These are phyloP conservation scores for Pangasianodon hypophthalmus DNA, from an alignment of 2,113 vertebrate genomes.

Conservation along the genomic window DNA sequence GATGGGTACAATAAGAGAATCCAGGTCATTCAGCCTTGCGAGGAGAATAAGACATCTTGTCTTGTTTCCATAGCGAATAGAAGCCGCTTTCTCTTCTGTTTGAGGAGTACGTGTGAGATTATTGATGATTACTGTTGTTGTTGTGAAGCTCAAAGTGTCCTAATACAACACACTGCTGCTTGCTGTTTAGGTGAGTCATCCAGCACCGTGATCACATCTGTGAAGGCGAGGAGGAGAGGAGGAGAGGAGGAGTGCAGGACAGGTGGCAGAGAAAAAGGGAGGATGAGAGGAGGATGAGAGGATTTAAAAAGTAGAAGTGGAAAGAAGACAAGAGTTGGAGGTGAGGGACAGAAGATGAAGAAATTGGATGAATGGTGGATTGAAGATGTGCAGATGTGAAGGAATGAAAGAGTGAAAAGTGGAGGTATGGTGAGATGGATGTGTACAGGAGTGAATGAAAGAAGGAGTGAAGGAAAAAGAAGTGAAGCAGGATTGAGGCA, in stretches of 20 bases:
- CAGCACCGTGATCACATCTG: background rate
- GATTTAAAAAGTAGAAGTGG: background rate
- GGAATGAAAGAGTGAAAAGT: background rate
- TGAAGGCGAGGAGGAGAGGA: background rate
- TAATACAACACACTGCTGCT: background rate
- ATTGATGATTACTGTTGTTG: slow-evolving; percentile 27
- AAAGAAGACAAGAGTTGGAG: background rate
- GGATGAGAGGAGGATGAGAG: background rate
- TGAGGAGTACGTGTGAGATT: slow-evolving; percentile 11
- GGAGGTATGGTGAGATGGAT: background rate
- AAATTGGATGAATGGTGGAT: background rate
- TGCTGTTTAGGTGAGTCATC: slow-evolving; percentile 7
- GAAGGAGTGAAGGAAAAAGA: background rate
- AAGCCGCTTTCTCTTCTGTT: background rate
- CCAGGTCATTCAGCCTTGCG: background rate
- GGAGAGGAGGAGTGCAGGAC: background rate
- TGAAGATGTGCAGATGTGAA: too few species aligned
- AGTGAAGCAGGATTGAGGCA: background rate
- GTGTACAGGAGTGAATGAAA: background rate
- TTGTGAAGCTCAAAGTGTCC: background rate
- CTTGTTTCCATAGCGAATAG: slow-evolving; percentile 34
- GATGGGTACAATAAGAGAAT: background rate
- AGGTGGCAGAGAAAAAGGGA: background rate
- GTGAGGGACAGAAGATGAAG: background rate
- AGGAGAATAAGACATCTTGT: background rate